Evolutionary conservation across 1,140 invertebrate species (phyloP).

Genomic region (Trinorchestia longiramus): DNA sequence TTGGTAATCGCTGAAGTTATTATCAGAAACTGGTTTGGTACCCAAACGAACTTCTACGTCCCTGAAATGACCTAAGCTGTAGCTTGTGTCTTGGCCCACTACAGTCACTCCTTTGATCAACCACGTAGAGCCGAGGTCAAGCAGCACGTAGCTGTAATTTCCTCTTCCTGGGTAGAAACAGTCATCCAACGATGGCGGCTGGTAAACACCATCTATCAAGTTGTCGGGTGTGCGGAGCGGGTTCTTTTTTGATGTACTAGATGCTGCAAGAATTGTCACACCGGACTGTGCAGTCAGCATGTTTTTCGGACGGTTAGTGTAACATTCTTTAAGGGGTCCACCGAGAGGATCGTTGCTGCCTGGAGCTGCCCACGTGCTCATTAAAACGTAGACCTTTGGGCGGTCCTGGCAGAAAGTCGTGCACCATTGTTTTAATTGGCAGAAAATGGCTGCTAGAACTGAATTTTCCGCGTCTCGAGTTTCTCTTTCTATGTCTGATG

Average conservation of each 20-base stretch:
- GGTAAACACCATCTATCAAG: neutral
- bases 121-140: neutral
- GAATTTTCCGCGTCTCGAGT: neutral
- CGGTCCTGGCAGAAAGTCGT: neutral
- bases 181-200: neutral
- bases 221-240: neutral
- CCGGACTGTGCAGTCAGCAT: neutral
- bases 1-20: neutral
- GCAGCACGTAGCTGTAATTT: neutral
- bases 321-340: neutral
- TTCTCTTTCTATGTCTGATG: neutral
- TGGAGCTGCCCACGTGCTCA: neutral
- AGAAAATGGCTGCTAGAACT: neutral
- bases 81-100: neutral
- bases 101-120: neutral
- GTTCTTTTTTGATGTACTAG: neutral
- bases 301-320: neutral
- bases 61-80: neutral
- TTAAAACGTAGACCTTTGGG: neutral
- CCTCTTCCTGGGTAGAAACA: neutral
- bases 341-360: neutral
- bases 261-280: neutral
- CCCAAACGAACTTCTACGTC: neutral
- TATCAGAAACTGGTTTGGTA: neutral
- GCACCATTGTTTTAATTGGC: neutral